These are phyloP conservation scores for Mormyrops attenuatus DNA, from an alignment of 2,797 vertebrate genomes.

Conservation along the genomic window DNA sequence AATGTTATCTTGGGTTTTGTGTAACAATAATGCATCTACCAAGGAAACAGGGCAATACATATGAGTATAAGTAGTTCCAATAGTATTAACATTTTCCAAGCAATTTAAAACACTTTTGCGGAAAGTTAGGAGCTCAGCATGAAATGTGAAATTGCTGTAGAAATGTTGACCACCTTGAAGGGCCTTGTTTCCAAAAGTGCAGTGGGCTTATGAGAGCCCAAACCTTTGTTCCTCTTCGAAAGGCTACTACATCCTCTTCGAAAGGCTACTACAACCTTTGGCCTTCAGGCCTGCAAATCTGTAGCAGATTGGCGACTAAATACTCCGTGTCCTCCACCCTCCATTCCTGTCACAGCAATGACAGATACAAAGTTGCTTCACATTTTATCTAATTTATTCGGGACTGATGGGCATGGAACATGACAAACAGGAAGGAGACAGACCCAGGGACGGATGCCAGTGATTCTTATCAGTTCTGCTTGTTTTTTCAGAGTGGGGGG, in stretches of 20 bases:
- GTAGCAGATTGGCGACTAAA: slow-evolving; percentile 27
- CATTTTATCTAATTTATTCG: slow-evolving; percentile 49
- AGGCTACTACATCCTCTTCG: background rate
- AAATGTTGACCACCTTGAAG: background rate
- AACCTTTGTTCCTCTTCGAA: background rate
- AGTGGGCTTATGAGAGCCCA: background rate
- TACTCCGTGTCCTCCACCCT: slow-evolving; percentile 40
- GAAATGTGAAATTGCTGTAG: background rate
- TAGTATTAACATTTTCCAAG: background rate
- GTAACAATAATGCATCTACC: background rate
- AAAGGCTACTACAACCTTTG: slow-evolving; percentile 8
- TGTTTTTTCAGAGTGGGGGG: slow-evolving; percentile 17
- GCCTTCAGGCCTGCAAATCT: slow-evolving; percentile 16
- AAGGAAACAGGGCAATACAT: background rate
- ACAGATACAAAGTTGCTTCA: slow-evolving; percentile 32
- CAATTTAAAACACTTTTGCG: background rate
- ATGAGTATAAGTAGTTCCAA: background rate
- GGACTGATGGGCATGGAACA: slow-evolving; percentile 32
- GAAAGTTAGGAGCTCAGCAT: background rate
- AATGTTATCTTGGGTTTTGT: background rate
- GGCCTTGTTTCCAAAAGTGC: background rate
- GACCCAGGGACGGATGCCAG: slow-evolving; percentile 33
- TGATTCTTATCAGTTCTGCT: slow-evolving; percentile 32
- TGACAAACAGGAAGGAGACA: slow-evolving; percentile 22
- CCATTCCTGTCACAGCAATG: slow-evolving; percentile 15